These are phyloP conservation scores for Coreius guichenoti DNA, from an alignment of 2,797 vertebrate genomes.

Conservation along the genomic window DNA sequence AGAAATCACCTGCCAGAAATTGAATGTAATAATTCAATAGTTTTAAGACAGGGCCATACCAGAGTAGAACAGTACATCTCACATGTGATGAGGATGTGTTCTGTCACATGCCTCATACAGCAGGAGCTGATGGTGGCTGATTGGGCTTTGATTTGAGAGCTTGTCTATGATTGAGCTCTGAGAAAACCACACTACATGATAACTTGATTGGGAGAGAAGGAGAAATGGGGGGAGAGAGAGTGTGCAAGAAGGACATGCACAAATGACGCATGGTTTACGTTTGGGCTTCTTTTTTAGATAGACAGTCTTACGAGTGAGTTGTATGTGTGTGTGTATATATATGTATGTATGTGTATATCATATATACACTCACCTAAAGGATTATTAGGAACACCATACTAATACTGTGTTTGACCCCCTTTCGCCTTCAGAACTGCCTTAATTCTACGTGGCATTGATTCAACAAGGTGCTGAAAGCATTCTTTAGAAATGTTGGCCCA, in stretches of 20 bases:
- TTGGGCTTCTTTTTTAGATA: background rate
- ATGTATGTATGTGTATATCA: no score
- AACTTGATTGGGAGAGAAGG: conserved; percentile 8
- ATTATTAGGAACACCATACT: no score
- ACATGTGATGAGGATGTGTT: conserved; percentile 23
- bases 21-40: background rate
- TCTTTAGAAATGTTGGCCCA: no score
- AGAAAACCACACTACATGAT: conserved; percentile 32
- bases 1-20: background rate
- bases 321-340: no score
- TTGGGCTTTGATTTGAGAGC: conserved; percentile 50
- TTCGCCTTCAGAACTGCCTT: no score
- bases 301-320: background rate
- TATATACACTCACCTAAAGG: no score
- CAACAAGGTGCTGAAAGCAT: no score
- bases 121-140: conserved; percentile 30
- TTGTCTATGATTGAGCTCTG: conserved; percentile 38
- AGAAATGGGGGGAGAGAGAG: background rate
- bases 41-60: background rate
- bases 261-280: background rate
- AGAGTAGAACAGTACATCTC: background rate
- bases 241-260: background rate
- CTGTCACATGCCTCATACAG: conserved; percentile 25
- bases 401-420: no score
- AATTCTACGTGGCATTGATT: no score